Base-by-base conservation (phyloP, 2,888 invertebrate genomes). In the Sycophila texana region DNA sequence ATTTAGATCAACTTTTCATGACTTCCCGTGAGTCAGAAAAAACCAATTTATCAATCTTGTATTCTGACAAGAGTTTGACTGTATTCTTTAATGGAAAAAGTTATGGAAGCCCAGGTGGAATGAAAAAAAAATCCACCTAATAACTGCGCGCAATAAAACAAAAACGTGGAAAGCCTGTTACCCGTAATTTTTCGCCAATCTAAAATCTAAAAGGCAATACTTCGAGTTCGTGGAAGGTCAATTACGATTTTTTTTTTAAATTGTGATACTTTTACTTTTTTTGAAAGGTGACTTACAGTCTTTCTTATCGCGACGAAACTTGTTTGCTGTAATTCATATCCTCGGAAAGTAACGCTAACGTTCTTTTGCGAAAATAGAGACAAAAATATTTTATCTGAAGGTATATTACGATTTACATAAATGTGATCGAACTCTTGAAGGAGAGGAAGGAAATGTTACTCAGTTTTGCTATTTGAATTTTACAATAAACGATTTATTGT, bases 1-100 rank as follows among this genome's bases (percentile, higher is more conserved):
- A 77, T 72, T 77, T 77, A 77, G 77, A 77, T 77, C 66, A 77
- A 72, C 77, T 77, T 77, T 77, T 72, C 77, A 77, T 60, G 71
- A 72, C 71, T 58, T 26, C 65, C 49, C 65, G 65, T 58, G 57
- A 51, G 71, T 70, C 63, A 4, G 60, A 58, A 67, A 75, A 76
- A 71, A 22, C 77, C 65, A 61, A 74, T 67, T 77, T 71, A 71
- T 71, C 77, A 77, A 77, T 77, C 67, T 71, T 57, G 71, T 71
- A 77, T 70, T 71, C 71, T n/a, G 13, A 49, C 77, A 30, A 14
- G 58, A 77, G 60, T 58, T 75, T 67, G 67, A 53, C 65, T 73
- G 30, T 63, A 71, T 77, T 72, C 72, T 77, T 77, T 72, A 72
- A 77, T 77, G 77, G 61, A 77, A 71, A 77, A 77, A 77, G 72